Base-by-base conservation (phyloP, 2,888 invertebrate species). In the Acanthosepion pharaonis region DNA sequence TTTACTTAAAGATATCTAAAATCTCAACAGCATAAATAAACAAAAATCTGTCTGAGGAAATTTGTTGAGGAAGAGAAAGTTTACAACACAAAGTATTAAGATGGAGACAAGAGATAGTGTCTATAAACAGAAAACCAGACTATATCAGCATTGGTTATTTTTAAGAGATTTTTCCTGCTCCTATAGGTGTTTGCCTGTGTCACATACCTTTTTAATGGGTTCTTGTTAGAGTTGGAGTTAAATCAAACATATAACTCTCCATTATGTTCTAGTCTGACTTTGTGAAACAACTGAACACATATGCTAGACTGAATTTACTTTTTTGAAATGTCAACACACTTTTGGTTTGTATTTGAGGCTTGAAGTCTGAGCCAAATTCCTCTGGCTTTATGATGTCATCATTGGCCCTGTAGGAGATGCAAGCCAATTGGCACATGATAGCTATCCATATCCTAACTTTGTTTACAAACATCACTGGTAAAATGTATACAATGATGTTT, bases 281-380 rank as follows among this genome's bases (percentile, higher is more conserved):
- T n/a, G 78, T n/a, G 78, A n/a, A n/a, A 78, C 28, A 78, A 78
- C n/a, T n/a, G 78, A 78, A 78, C 78, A 59, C 59, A 59, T 23
- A 59, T 59, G 59, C 59, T 59, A 59, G 59, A 55, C 59, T 59
- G 78, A n/a, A 78, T n/a, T 78, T 78, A 78, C n/a, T 78, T 78
- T n/a, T 78, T 18, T 11, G 15, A n/a, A n/a, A 78, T 78, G 78
- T 78, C n/a, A 78, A 78, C n/a, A 78, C 23, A 59, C 59, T 59
- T 59, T 59, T 59, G 59, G 59, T 59, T 59, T 59, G 59, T 59
- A 59, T 59, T 59, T 59, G 78, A n/a, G n/a, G 78, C 78, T 78
- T n/a, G 78, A 78, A 78, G 78, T n/a, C n/a, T 78, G n/a, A 78
- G n/a, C 78, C 78, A 78, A 78, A 78, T 78, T 78, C 78, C n/a